Evolutionary conservation across 2,888 invertebrate genomes (phyloP).

Genomic region (Meloe dianella): DNA sequence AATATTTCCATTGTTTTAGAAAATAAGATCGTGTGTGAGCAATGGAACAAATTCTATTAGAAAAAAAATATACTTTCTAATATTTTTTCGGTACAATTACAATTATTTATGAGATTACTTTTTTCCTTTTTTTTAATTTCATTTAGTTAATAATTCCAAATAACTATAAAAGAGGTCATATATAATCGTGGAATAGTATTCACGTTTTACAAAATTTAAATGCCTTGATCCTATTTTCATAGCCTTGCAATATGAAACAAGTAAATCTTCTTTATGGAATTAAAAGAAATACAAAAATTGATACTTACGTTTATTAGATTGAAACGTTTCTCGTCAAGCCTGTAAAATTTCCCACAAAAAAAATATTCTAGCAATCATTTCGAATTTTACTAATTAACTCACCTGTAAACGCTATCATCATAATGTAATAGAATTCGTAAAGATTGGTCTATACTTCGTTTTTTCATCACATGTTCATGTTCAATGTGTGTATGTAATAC

Average conservation of each 20-base stretch:
- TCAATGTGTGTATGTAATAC: slow-evolving; percentile 84
- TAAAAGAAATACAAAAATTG: too few species aligned
- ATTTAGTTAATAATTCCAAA: background rate
- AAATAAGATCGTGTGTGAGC: background rate
- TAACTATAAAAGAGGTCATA: slow-evolving; percentile 6
- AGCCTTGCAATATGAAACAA: slow-evolving; percentile 3
- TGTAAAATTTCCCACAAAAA: slow-evolving; percentile 54
- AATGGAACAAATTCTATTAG: slow-evolving; percentile 4
- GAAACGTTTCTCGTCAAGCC: slow-evolving; percentile 83
- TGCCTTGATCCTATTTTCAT: slow-evolving; percentile 15
- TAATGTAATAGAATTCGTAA: slow-evolving; percentile 84
- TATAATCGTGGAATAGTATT: slow-evolving; percentile 16
- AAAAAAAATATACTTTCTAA: background rate
- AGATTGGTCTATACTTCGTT: slow-evolving; percentile 81
- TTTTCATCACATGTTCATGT: slow-evolving; percentile 76
- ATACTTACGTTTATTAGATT: slow-evolving; percentile 87
- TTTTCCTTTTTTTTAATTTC: too few species aligned
- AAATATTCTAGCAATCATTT: background rate
- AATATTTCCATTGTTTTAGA: background rate
- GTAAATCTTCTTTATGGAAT: background rate
- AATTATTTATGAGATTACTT: background rate
- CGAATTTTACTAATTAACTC: slow-evolving; percentile 51
- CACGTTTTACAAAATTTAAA: slow-evolving; percentile 22
- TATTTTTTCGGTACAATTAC: slow-evolving; percentile 14
- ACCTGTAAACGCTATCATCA: slow-evolving; percentile 89